Base-by-base conservation (phyloP, 2,797 vertebrate species). In the Hyperoplus immaculatus region DNA sequence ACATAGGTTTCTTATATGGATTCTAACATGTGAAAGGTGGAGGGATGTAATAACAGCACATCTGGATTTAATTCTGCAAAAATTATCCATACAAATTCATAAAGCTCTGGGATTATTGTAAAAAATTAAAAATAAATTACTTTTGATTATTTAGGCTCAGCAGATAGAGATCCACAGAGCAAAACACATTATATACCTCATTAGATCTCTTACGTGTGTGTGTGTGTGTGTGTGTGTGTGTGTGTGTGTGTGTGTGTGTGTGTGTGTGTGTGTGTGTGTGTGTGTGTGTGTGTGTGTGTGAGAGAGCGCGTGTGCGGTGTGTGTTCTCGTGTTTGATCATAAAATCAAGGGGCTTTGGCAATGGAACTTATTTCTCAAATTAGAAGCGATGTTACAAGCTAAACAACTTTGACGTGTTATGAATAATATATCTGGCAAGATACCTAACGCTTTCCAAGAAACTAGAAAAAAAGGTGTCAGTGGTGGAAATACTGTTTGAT, bases 91-190 rank as follows among this genome's bases (percentile, higher is more conserved):
- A 53, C 4, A 21, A 42, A 41, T 51, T n/a, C 36, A 38, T 21
- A 53, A 39, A 63, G 12, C 43, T 79, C 49, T 29, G 7, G 6
- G 39, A 6, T 3, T 53, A 4, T 6, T 55, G 18, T 45, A 38
- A 4, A 57, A 4, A 14, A 12, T 18, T 3, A 3, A 29, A 29
- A 29, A 29, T 29, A 29, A 29, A 29, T 29, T 29, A 29, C 29
- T 70, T 18, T 67, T 71, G 72, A 69, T 79, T 42, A 56, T 72
- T 36, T 2, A 59, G 41, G 12, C 9, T 29, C 8, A 72, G 60
- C 15, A 59, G 12, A 43, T 1, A 9, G 3, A 18, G 42, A 59
- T 36, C 41, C 21, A 39, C 55, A 36, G 29, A 68, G 46, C 65
- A 65, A 12, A 50, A 57, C 38, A 49, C 3, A 38, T 42, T 7